These are phyloP conservation scores for Leptogaster cylindrica DNA, from an alignment of 2,888 invertebrate species.

Conservation along the genomic window DNA sequence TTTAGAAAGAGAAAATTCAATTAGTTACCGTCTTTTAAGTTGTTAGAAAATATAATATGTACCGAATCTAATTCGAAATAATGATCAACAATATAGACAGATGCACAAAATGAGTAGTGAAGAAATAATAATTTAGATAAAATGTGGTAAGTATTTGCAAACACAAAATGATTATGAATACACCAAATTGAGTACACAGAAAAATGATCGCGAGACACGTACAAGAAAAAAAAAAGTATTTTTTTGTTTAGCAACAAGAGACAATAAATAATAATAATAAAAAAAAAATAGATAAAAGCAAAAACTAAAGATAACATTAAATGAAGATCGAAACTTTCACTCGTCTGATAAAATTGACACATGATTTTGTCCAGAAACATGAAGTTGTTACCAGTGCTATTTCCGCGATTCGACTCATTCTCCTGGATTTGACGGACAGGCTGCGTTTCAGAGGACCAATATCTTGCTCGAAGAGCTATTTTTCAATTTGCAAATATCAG, in stretches of 20 bases:
- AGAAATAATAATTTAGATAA: not conserved
- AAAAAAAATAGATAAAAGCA: conserved; percentile 30
- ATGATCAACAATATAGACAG: no score
- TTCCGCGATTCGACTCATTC: conserved; percentile 83
- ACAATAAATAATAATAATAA: conserved; percentile 36
- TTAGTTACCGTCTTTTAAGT: no score
- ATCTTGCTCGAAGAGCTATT: conserved; percentile 86
- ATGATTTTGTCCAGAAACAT: conserved; percentile 59
- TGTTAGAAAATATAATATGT: no score
- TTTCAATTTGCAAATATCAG: no score
- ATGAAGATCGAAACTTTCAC: conserved; percentile 52
- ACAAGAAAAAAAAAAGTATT: no score
- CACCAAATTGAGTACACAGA: no score
- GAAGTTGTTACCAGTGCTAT: conserved; percentile 81
- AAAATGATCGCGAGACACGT: no score
- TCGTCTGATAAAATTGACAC: conserved; percentile 57
- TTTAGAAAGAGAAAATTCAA: not conserved
- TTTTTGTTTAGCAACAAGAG: no score
- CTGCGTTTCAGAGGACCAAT: conserved; percentile 84
- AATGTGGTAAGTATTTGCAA: conserved; percentile 6
- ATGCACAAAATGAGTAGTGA: no score
- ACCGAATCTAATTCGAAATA: no score
- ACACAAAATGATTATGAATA: conserved; percentile 14
- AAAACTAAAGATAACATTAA: conserved; percentile 47
- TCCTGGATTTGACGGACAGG: conserved; percentile 75